Base-by-base conservation (phyloP, 2,888 invertebrate genomes). In the Melipona bicolor region DNA sequence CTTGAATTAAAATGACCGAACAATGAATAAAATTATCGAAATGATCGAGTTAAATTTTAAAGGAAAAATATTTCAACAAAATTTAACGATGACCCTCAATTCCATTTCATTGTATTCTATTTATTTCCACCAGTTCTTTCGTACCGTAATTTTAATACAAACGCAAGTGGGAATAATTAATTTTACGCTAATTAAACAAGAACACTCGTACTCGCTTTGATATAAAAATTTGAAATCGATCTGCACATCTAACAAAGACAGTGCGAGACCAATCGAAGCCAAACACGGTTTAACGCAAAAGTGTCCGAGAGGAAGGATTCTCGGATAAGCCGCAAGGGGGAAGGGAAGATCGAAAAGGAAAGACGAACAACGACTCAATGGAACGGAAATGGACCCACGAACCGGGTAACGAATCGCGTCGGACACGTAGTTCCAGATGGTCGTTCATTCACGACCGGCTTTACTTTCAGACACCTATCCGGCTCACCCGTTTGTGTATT, bases 381-480 rank as follows among this genome's bases (percentile, higher is more conserved):
- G 36, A 67, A 68, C 72, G 71, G 65, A 78, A 62, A 59, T 79
- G 6, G 64, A 64, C 21, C 19, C 56, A 56, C 56, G 50, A 52
- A 62, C 6, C 11, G 13, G 27, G 27, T 24, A 67, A 64, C 56
- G 50, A 73, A 77, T 59, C 64, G 70, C 24, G 50, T 43, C 27
- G 68, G 56, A 50, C 64, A 27, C 59, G 56, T 56, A 54, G 21
- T 24, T 43, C 68, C 69, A 62, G 62, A 75, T 52, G 61, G 70
- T 43, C 75, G 80, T 86, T 86, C 80, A 78, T 86, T 86, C 78
- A 62, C 71, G 56, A 59, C 43, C 52, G 73, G 62, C 32, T 32
- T 86, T 80, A 76, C 76, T 76, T 83, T 83, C 78, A 78, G 54
- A 61, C 68, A 64, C 71, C 75, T 78, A 68, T 64, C 62, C 65